phyloP scores from a whole-genome alignment of 1,140 invertebrate species.

The Zophobas morio region DNA sequence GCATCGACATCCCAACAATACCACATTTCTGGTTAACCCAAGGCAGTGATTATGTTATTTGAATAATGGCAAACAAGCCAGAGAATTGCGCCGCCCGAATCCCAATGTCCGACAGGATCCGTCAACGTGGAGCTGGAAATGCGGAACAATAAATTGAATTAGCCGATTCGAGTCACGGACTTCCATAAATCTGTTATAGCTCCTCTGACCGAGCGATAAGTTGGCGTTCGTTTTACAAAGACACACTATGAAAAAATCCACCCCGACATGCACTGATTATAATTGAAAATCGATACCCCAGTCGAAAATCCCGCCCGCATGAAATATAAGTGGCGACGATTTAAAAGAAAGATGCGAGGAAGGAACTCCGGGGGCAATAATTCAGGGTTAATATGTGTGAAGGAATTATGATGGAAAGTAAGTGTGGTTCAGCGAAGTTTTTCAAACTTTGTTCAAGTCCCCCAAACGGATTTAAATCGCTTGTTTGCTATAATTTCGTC shows the following conservation, averaged over 20 bases:
- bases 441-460: no score
- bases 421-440: no score
- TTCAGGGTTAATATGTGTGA: not conserved
- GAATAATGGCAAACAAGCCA: constrained; percentile 32
- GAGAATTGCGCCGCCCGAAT: not conserved
- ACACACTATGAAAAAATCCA: not conserved
- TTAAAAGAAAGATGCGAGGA: not conserved
- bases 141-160: constrained; percentile 36
- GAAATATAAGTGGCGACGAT: constrained; percentile 1
- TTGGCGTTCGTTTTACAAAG: not conserved
- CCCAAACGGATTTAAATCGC: no score
- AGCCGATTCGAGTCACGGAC: constrained; percentile 32
- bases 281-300: constrained; percentile 14
- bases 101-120: constrained; percentile 9
- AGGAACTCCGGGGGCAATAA: not conserved
- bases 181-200: constrained; percentile 40
- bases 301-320: not conserved
- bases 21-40: not conserved
- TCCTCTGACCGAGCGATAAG: constrained; percentile 34
- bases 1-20: not conserved
- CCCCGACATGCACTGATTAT: not conserved
- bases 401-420: no score
- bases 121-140: constrained; percentile 20
- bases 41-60: constrained; percentile 10
- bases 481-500: no score